These are phyloP conservation scores for Calyptommatus sinebrachiatus DNA, from an alignment of 2,113 vertebrate species.

Conservation along the genomic window DNA sequence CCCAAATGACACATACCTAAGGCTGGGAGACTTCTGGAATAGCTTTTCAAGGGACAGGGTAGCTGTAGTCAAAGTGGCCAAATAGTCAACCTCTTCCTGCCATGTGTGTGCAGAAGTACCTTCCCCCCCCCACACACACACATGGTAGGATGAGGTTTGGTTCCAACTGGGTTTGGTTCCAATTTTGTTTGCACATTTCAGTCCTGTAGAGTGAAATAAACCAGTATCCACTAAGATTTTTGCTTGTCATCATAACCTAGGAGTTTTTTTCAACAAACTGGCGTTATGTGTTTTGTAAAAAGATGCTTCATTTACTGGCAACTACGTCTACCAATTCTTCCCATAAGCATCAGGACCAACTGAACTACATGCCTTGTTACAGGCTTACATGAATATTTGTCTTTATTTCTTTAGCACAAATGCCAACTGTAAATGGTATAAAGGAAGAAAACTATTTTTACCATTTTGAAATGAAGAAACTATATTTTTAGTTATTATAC, in stretches of 20 bases:
- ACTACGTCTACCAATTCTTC: background rate
- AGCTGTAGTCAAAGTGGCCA: background rate
- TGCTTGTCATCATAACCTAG: background rate
- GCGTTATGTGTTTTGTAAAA: background rate
- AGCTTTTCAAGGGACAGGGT: background rate
- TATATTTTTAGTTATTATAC: background rate
- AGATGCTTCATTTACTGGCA: background rate
- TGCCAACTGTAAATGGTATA: background rate
- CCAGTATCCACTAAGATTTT: background rate
- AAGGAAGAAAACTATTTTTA: background rate
- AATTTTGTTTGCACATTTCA: background rate
- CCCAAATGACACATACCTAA: background rate
- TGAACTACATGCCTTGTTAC: background rate
- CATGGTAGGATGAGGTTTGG: background rate
- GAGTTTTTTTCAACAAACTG: slow-evolving; percentile 1
- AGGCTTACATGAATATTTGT: background rate
- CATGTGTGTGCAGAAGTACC: background rate
- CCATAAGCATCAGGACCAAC: background rate
- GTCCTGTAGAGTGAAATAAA: slow-evolving; percentile 6
- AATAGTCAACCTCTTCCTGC: background rate
- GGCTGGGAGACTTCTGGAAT: background rate
- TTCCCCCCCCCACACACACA: background rate
- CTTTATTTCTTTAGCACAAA: background rate
- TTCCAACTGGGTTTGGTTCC: background rate
- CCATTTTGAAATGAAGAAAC: background rate